Evolutionary conservation across 2,888 invertebrate genomes (phyloP).

Genomic region (Drosophila ustulata): DNA sequence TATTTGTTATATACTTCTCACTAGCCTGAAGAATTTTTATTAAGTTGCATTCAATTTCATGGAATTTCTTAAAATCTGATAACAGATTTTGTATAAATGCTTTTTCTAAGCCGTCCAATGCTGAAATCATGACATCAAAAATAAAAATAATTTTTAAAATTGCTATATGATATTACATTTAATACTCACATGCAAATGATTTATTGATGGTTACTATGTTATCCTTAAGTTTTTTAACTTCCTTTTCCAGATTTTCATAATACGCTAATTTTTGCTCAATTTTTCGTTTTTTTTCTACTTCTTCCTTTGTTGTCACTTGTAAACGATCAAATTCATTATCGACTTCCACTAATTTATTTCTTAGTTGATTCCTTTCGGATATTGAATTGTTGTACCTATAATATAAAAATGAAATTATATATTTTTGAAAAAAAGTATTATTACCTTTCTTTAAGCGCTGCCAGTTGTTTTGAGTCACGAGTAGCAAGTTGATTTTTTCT

Average conservation of each 20-base stretch:
- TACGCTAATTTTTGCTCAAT: conserved; percentile 64
- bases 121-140: conserved; percentile 23
- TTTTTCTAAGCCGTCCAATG: conserved; percentile 31
- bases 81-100: conserved; percentile 18
- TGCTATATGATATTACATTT: neutral
- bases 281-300: conserved; percentile 52
- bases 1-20: conserved; percentile 2
- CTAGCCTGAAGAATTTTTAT: neutral
- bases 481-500: conserved; percentile 87
- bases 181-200: conserved; percentile 57
- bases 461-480: conserved; percentile 86
- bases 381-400: conserved; percentile 70
- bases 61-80: conserved; percentile 19
- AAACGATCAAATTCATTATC: conserved; percentile 61
- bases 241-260: conserved; percentile 50
- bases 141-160: too few species aligned
- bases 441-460: conserved; percentile 80
- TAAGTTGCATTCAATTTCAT: conserved; percentile 34
- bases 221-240: conserved; percentile 54
- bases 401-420: conserved; percentile 66
- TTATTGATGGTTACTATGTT: conserved; percentile 55
- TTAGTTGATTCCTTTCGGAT: conserved; percentile 71
- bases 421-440: neutral
- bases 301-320: conserved; percentile 39
- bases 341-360: conserved; percentile 41